Percentiles rank a stretch among this genome's conserved stretches.
These are phyloP conservation scores for Tangara arthus DNA, from an alignment of 2,797 vertebrate species.

Conservation along the genomic window DNA sequence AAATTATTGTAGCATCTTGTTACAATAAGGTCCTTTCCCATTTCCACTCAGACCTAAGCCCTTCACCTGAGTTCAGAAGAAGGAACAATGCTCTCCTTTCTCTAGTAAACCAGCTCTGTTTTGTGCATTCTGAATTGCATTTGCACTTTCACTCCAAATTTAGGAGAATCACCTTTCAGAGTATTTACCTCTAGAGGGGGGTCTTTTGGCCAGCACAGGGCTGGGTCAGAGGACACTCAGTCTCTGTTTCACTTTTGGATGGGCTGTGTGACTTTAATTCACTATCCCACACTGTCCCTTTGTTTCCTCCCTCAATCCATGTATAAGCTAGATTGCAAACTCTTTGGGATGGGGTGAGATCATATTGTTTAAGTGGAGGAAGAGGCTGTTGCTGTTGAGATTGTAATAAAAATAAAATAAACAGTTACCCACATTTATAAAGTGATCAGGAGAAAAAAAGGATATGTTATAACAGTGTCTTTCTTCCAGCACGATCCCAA, in stretches of 20 bases:
- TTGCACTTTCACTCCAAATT: neutral
- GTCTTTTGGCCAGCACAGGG: neutral
- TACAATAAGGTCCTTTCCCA: constrained; percentile 35
- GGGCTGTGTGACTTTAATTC: neutral
- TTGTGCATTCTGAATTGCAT: neutral
- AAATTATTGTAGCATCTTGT: constrained; percentile 63
- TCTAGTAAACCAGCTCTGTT: constrained; percentile 1
- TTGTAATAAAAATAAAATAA: neutral
- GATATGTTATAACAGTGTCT: neutral
- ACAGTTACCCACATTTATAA: neutral
- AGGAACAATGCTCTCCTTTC: constrained; percentile 41
- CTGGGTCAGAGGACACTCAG: neutral
- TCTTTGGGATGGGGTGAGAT: neutral
- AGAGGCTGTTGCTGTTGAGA: neutral
- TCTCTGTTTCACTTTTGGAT: neutral
- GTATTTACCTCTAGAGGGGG: neutral
- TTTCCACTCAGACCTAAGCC: constrained; percentile 39
- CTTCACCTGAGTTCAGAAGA: neutral
- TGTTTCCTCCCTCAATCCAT: neutral
- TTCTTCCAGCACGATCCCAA: constrained; percentile 17
- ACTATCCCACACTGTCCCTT: neutral
- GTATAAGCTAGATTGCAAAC: neutral
- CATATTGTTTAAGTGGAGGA: neutral
- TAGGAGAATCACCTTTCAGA: neutral
- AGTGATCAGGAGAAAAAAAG: neutral